These are phyloP conservation scores for Drosophila niveifrons DNA, from an alignment of 2,888 invertebrate genomes.

Conservation along the genomic window DNA sequence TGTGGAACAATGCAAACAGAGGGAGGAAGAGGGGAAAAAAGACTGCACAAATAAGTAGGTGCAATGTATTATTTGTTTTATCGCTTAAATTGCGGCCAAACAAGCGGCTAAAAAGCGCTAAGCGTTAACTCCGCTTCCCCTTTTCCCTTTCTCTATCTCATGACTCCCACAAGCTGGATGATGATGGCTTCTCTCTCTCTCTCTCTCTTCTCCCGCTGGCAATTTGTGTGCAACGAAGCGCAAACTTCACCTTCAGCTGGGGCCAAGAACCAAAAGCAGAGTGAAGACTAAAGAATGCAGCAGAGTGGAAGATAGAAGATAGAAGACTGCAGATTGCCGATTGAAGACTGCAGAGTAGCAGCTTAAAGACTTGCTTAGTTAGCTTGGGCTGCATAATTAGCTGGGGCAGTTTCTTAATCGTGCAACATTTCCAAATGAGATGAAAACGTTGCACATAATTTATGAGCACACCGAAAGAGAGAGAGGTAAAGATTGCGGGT, in stretches of 20 bases:
- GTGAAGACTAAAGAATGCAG: background rate
- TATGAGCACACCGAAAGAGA: constrained; percentile 34
- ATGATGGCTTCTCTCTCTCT: background rate
- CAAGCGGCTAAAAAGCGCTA: constrained; percentile 79
- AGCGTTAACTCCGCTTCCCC: constrained; percentile 52
- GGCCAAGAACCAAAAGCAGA: constrained; percentile 11
- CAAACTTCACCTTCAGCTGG: constrained; percentile 51
- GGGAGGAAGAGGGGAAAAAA: constrained; percentile 13
- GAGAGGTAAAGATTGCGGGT: background rate
- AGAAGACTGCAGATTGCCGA: too few relatives aligned
- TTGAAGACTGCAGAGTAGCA: too few relatives aligned
- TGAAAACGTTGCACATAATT: constrained; percentile 82
- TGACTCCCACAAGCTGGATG: constrained; percentile 37
- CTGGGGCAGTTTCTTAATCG: constrained; percentile 58
- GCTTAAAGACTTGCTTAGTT: constrained; percentile 25
- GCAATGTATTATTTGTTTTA: constrained; percentile 81
- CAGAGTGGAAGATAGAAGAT: too few relatives aligned
- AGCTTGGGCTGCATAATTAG: constrained; percentile 52
- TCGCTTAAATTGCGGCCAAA: constrained; percentile 76
- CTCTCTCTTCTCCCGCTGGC: constrained; percentile 22
- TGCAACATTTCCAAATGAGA: constrained; percentile 69
- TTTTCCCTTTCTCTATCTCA: background rate
- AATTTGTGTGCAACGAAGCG: constrained; percentile 69
- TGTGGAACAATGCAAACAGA: constrained; percentile 49
- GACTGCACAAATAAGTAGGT: constrained; percentile 74